These are phyloP conservation scores for Eupithecia abbreviata DNA, from an alignment of 2,888 invertebrate genomes.

Conservation along the genomic window DNA sequence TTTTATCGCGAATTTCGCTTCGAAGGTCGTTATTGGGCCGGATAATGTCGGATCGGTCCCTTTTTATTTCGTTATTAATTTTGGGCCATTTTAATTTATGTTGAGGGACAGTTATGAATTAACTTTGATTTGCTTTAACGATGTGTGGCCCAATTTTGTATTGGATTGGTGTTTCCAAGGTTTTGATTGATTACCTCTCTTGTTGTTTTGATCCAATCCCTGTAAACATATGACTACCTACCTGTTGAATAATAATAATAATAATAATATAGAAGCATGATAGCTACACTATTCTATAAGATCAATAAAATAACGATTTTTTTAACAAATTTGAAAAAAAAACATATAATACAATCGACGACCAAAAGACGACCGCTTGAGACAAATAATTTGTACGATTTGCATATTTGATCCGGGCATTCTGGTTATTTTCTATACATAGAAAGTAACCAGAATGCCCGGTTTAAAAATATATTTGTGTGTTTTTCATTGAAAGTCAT, in stretches of 20 bases:
- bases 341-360: no score
- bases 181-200: conserved; percentile 15
- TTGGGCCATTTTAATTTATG: conserved; percentile 43
- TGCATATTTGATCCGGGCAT: no score
- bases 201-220: background rate
- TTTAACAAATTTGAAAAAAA: no score
- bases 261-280: background rate
- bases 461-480: no score
- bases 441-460: no score
- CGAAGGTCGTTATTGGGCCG: conserved; percentile 46
- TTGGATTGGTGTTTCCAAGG: conserved; percentile 1
- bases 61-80: conserved; percentile 49
- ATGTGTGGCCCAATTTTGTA: conserved; percentile 7
- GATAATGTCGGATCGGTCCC: conserved; percentile 43
- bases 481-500: no score
- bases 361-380: no score
- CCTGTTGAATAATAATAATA: no score
- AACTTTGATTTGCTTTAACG: conserved; percentile 36
- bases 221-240: background rate
- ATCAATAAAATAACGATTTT: background rate
- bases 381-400: no score
- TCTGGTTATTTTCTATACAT: no score
- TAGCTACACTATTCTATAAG: background rate
- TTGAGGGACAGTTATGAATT: conserved; percentile 35
- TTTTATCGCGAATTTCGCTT: conserved; percentile 60